Conservation (phyloP, 2,113 vertebrate genomes). For the Syngnathus typhle region DNA sequence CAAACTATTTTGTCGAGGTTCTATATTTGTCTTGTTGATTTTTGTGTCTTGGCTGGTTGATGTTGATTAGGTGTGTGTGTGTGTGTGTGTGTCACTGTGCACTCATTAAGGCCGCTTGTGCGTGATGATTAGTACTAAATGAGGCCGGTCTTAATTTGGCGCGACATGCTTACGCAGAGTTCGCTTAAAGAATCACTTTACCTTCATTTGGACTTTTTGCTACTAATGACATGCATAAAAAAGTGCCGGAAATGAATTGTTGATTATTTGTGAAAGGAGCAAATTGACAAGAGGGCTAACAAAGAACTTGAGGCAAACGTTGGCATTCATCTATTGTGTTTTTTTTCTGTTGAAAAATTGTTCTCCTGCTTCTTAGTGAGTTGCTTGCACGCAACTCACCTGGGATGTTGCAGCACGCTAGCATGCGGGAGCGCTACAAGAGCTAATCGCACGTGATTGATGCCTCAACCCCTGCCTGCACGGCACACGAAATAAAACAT, state of each 20-base stretch:
- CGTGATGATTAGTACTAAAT: neutral
- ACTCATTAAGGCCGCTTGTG: neutral
- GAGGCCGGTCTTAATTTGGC: conserved; percentile 12
- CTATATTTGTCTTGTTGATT: neutral
- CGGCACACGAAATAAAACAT: no score
- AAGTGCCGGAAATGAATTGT: conserved; percentile 46
- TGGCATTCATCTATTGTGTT: no score
- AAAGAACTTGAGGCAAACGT: neutral
- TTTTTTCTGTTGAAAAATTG: no score
- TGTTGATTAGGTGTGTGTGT: neutral
- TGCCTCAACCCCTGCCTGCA: no score
- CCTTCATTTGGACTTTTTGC: conserved; percentile 7
- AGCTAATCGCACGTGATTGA: neutral
- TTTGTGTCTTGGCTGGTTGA: neutral
- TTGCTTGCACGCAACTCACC: no score
- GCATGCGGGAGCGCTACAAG: neutral
- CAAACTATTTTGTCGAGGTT: neutral
- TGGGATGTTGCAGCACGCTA: no score
- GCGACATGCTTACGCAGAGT: conserved; percentile 11
- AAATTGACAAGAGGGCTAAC: neutral
- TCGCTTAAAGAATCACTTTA: conserved; percentile 13
- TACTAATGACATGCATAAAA: conserved; percentile 1
- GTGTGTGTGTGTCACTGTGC: neutral
- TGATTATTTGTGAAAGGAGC: conserved; percentile 13
- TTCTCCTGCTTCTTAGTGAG: no score